phyloP scores from a whole-genome alignment of 1,140 invertebrate genomes.

The Hylaeus anthracinus region DNA sequence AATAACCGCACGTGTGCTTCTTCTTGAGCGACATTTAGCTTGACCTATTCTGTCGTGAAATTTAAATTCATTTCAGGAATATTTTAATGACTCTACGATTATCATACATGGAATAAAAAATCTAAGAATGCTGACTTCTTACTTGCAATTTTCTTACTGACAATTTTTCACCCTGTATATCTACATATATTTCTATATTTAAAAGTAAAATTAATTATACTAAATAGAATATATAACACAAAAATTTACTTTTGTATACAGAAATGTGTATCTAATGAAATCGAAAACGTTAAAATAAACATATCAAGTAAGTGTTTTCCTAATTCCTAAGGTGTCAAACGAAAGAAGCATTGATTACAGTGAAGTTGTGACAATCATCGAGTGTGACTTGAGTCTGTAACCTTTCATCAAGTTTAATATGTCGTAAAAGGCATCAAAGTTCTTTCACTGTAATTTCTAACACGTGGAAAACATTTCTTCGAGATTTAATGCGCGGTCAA shows the following conservation, averaged over 20 bases:
- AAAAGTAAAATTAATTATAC: too few species aligned
- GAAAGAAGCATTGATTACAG: neutral
- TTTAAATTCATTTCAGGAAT: neutral
- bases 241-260: too few species aligned
- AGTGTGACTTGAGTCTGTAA: slow-evolving; percentile 8
- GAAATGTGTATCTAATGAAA: too few species aligned
- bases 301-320: slow-evolving; percentile 1
- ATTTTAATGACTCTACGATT: neutral
- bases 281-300: too few species aligned
- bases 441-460: neutral
- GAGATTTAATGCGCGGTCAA: neutral
- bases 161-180: too few species aligned
- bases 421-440: neutral
- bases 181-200: too few species aligned
- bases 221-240: too few species aligned
- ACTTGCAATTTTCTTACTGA: too few species aligned
- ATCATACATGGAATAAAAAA: neutral
- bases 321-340: neutral
- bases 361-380: neutral
- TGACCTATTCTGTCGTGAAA: neutral
- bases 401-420: neutral
- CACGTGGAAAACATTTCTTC: neutral
- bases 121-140: slow-evolving; percentile 13
- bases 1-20: too few species aligned
- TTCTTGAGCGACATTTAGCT: too few species aligned